Percentiles rank a stretch among this genome's conserved stretches.
Conservation (phyloP, 2,888 invertebrate genomes). For the Glyphotaelius pellucidus region DNA sequence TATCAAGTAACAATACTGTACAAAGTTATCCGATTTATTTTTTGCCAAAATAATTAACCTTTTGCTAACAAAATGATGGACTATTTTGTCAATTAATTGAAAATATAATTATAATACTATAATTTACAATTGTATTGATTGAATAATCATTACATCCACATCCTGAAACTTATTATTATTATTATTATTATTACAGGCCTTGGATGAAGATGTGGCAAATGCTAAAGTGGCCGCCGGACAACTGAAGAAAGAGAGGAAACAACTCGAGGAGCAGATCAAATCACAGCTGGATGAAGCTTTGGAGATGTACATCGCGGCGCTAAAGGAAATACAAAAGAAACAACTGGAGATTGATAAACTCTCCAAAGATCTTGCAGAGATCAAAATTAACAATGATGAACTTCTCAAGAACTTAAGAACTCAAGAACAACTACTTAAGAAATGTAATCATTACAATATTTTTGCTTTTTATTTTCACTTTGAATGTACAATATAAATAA, state of each 20-base stretch:
- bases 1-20: no score
- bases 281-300: conserved; percentile 49
- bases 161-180: no score
- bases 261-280: conserved; percentile 50
- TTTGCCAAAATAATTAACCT: neutral
- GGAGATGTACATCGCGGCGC: conserved; percentile 45
- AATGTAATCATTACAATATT: conserved; percentile 1
- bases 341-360: conserved; percentile 27
- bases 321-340: conserved; percentile 41
- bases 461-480: neutral
- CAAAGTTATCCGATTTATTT: no score
- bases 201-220: conserved; percentile 31
- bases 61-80: neutral
- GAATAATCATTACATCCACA: conserved; percentile 7
- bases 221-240: conserved; percentile 25
- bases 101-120: neutral
- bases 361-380: conserved; percentile 6
- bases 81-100: neutral
- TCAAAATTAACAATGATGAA: conserved; percentile 11
- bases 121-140: no score
- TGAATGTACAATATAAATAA: neutral
- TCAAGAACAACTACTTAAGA: no score
- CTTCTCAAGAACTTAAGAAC: no score
- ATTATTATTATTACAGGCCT: no score
- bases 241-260: conserved; percentile 43